Evolutionary conservation across 2,888 invertebrate genomes (phyloP).

Genomic region (Drosophila falleni): DNA sequence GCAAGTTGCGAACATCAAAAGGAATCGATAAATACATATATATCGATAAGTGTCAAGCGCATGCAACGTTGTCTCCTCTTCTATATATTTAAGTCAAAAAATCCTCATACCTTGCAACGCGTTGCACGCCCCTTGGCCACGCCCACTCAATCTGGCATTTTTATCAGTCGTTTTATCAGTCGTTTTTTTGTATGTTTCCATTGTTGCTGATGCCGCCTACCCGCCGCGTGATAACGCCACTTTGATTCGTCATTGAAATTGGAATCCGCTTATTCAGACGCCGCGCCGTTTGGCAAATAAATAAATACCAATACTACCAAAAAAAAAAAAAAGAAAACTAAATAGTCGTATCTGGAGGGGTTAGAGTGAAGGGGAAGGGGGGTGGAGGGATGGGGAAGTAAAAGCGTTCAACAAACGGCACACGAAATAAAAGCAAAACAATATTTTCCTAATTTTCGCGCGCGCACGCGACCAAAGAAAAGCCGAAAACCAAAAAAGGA

Average conservation of each 20-base stretch:
- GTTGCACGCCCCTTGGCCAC: conserved; percentile 11
- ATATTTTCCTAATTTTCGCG: conserved; percentile 78
- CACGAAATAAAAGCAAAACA: conserved; percentile 48
- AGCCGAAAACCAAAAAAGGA: conserved; percentile 44
- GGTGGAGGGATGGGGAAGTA: not conserved
- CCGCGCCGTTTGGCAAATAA: conserved; percentile 25
- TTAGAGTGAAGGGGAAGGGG: not conserved
- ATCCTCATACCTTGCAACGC: not conserved
- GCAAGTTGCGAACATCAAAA: not conserved
- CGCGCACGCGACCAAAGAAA: conserved; percentile 72
- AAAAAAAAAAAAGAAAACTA: too few relatives aligned
- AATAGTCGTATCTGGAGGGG: not conserved
- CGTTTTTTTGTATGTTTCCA: conserved; percentile 13
- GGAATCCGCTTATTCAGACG: conserved; percentile 66
- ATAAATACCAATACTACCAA: conserved; percentile 43
- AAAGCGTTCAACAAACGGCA: conserved; percentile 13
- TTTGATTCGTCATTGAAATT: conserved; percentile 72
- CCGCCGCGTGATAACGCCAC: conserved; percentile 41
- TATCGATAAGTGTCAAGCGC: conserved; percentile 8
- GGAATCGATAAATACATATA: conserved; percentile 1
- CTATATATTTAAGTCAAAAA: conserved; percentile 1
- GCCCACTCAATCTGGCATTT: conserved; percentile 26
- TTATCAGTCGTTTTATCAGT: conserved; percentile 21
- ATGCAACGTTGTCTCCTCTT: not conserved
- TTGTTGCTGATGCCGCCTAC: conserved; percentile 4